These are phyloP conservation scores for Chaetura pelagica DNA, from an alignment of 2,113 vertebrate genomes.

Conservation along the genomic window DNA sequence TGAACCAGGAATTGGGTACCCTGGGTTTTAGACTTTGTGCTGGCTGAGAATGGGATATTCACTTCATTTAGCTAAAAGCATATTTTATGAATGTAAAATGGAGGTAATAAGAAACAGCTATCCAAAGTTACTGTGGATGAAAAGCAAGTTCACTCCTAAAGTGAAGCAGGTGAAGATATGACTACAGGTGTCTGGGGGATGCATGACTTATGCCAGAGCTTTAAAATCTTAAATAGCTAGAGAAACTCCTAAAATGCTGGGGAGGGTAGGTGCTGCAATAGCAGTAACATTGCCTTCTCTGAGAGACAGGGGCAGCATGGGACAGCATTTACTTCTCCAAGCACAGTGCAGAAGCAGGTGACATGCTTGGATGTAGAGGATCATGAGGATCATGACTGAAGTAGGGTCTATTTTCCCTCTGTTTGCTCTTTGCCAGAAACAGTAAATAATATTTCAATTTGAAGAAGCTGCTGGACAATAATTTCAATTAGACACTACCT, in stretches of 20 bases:
- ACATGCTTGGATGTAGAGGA: not conserved
- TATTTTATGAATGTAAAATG: not conserved
- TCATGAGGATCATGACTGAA: not conserved
- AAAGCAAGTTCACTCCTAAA: not conserved
- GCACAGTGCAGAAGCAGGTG: not conserved
- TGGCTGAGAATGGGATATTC: not conserved
- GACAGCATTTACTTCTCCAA: not conserved
- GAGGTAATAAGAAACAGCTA: not conserved
- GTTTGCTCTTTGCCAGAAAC: not conserved
- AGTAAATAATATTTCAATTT: not conserved
- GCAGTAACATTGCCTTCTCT: not conserved
- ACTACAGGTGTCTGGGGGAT: not conserved
- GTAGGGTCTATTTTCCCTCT: not conserved
- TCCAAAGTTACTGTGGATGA: not conserved
- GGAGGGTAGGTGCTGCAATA: not conserved
- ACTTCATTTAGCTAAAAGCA: not conserved
- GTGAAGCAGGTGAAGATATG: not conserved
- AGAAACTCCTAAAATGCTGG: not conserved
- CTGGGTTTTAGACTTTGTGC: not conserved
- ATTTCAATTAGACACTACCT: not conserved
- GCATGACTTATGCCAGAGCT: not conserved
- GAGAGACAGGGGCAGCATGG: not conserved
- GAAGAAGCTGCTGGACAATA: not conserved
- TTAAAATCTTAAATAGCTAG: not conserved
- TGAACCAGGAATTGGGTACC: not conserved